Conservation (phyloP, 2,888 invertebrate species). For the Mermis nigrescens region DNA sequence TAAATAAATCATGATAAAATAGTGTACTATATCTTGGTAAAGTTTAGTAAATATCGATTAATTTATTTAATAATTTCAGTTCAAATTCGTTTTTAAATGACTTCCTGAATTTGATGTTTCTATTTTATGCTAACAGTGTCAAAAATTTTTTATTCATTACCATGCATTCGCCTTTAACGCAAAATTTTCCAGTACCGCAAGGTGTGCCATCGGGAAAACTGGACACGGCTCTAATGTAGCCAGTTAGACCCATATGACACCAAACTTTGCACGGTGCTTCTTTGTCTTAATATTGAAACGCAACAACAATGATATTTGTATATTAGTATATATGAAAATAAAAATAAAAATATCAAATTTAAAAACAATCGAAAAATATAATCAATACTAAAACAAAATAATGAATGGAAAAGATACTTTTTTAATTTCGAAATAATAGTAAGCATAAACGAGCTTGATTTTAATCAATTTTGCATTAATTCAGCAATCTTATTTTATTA, state of each 20-base stretch:
- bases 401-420: background rate
- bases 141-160: conserved; percentile 1
- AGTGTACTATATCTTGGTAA: no score
- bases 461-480: no score
- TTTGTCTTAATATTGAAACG: no score
- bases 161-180: conserved; percentile 19
- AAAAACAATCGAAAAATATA: background rate
- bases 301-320: background rate
- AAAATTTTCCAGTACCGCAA: conserved; percentile 22
- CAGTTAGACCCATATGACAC: conserved; percentile 15
- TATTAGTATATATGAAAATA: background rate
- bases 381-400: background rate
- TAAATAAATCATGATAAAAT: no score
- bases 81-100: no score
- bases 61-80: no score
- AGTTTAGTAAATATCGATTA: no score
- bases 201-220: conserved; percentile 28
- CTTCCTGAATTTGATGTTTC: background rate
- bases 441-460: no score
- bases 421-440: no score
- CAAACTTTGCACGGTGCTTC: conserved; percentile 11
- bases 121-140: background rate
- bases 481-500: no score
- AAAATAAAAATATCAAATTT: conserved; percentile 6
- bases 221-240: conserved; percentile 21